Conservation (phyloP, 2,888 invertebrate genomes). For the Parochlus steinenii region DNA sequence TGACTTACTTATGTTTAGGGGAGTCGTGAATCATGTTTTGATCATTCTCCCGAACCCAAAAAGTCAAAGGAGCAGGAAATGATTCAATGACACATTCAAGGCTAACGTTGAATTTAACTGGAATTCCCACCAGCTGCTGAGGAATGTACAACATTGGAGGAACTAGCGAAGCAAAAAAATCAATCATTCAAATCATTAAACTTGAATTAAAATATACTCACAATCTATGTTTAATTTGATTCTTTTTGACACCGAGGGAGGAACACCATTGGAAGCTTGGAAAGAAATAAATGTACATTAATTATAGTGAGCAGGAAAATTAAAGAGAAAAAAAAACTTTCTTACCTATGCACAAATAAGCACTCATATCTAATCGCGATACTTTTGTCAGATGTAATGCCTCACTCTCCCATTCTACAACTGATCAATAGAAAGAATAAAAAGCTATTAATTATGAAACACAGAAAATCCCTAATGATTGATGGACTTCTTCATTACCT, state of each 20-base stretch:
- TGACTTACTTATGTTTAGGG: slow-evolving; percentile 50
- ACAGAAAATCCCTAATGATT: slow-evolving; percentile 1
- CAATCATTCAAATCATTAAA: slow-evolving; percentile 3
- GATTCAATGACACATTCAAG: slow-evolving; percentile 84
- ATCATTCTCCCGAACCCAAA: slow-evolving; percentile 76
- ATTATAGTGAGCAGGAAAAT: slow-evolving; percentile 5
- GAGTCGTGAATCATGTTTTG: slow-evolving; percentile 72
- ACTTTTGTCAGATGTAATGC: slow-evolving; percentile 70
- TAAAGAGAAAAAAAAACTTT: not conserved
- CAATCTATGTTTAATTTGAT: slow-evolving; percentile 90
- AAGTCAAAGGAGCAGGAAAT: slow-evolving; percentile 80
- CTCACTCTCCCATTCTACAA: slow-evolving; percentile 73
- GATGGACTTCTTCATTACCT: slow-evolving; percentile 33
- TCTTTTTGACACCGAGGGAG: slow-evolving; percentile 78
- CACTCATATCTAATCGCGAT: slow-evolving; percentile 79
- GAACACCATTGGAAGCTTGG: slow-evolving; percentile 55
- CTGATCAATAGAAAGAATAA: slow-evolving; percentile 32
- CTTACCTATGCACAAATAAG: slow-evolving; percentile 61
- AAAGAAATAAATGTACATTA: slow-evolving; percentile 2
- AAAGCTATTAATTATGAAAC: slow-evolving; percentile 7
- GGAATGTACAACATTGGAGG: slow-evolving; percentile 85
- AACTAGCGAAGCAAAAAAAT: slow-evolving; percentile 39
- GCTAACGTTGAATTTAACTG: slow-evolving; percentile 66
- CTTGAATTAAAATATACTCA: slow-evolving; percentile 39
- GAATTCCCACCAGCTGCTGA: slow-evolving; percentile 76